Base-by-base conservation (phyloP, 2,113 vertebrate genomes). In the Pseudorasbora parva region DNA sequence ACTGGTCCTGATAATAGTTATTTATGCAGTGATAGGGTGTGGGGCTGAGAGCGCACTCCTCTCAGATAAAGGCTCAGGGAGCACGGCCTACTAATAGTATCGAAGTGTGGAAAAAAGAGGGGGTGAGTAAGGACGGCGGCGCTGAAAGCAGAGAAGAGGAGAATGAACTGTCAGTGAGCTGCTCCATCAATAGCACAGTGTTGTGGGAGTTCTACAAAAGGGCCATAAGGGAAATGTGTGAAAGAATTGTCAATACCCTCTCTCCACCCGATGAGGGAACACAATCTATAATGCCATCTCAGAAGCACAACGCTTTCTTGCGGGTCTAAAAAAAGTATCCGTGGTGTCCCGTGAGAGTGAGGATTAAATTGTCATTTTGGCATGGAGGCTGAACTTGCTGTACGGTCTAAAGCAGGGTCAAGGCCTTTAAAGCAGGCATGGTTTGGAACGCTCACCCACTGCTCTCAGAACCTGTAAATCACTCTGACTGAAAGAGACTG, bases 391-490 rank as follows among this genome's bases (percentile, higher is more conserved):
- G 57, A 41, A 59, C 47, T 37, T 15, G 7, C 59, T 66, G 30
- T 37, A 41, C 19, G 75, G 49, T 43, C 33, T 60, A 43, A 79
- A 80, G 41, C 68, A 68, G 78, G 86, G 75, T 75, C 59, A 84
- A 21, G 12, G 33, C 76, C 64, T 51, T 82, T 68, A 59, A 81
- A 73, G 60, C 17, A 43, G 43, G 21, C 59, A 30, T 5, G 27
- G 30, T 19, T 62, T 84, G 82, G 69, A 57, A 64, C 45, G 75
- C 81, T 84, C 51, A 71, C 78, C 82, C 37, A 7, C 43, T 59
- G 78, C 51, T 62, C 72, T 82, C 71, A 21, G 37, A 27, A 25
- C 72, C 43, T 77, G 43, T 72, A 72, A 87, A 27, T 87, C 86
- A 54, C 37, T 30, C 78, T 54, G 37, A 54, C 78, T 1, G 25